A percentile compares a stretch with the other conserved stretches of the same genome.
Evolutionary conservation across 35 echinoderm and acorn worm species (phyloP).

Genomic region (Diadema setosum): DNA sequence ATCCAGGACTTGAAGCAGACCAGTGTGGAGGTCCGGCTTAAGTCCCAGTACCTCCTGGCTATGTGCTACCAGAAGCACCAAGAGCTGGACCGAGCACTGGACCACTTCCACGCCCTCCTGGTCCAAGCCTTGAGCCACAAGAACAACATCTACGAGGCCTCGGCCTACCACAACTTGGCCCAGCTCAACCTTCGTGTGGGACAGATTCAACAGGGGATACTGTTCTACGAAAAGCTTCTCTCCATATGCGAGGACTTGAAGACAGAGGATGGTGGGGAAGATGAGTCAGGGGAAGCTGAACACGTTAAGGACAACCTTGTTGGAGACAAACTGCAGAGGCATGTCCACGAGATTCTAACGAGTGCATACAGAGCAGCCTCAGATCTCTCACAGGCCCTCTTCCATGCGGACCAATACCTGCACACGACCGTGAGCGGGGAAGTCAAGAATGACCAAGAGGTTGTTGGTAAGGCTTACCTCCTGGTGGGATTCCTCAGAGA

Average conservation of each 20-base stretch:
- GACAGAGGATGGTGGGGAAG: not conserved
- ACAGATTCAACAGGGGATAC: constrained; percentile 51
- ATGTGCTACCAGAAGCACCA: not conserved
- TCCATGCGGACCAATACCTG: constrained; percentile 54
- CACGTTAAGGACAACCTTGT: not conserved
- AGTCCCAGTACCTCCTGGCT: constrained; percentile 48
- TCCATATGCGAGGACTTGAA: constrained; percentile 62
- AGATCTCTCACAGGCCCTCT: constrained; percentile 46
- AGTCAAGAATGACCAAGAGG: constrained; percentile 6
- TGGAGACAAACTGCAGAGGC: constrained; percentile 2
- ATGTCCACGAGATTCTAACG: constrained; percentile 67
- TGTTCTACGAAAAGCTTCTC: constrained; percentile 74
- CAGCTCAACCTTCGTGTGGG: constrained; percentile 45
- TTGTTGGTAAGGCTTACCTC: constrained; percentile 57
- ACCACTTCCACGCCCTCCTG: constrained; percentile 70
- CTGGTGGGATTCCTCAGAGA: constrained; percentile 61
- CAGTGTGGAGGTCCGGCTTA: not conserved
- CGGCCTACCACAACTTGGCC: constrained; percentile 59
- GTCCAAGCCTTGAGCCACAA: constrained; percentile 26
- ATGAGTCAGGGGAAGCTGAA: not conserved
- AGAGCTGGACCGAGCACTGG: constrained; percentile 51
- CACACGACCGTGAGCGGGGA: not conserved
- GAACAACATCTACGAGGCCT: constrained; percentile 47
- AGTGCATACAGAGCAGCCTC: constrained; percentile 55
- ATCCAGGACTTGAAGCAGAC: constrained; percentile 59